Evolutionary conservation across 2,888 invertebrate species (phyloP).

Genomic region (Augiades crinisus): DNA sequence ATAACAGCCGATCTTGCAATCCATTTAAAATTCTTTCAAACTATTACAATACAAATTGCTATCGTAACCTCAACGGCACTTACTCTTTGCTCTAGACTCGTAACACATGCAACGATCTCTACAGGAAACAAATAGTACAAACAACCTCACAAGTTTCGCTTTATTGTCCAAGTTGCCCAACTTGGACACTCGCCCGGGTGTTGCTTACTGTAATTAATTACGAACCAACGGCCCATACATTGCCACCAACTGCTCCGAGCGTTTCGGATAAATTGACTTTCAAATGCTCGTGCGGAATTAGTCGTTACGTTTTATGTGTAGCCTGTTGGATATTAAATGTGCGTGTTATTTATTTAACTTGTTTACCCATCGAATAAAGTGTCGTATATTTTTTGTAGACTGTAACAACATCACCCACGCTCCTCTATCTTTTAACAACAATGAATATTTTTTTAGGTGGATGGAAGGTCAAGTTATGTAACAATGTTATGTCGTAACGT

Average conservation of each 20-base stretch:
- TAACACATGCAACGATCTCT: background rate
- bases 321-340: background rate
- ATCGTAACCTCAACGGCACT: background rate
- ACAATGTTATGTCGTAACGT: no score
- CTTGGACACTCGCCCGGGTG: constrained; percentile 30
- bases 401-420: no score
- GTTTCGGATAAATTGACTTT: constrained; percentile 32
- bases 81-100: background rate
- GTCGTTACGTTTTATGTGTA: background rate
- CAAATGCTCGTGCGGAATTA: background rate
- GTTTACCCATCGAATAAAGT: background rate
- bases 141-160: constrained; percentile 42
- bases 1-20: no score
- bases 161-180: constrained; percentile 55
- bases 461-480: no score
- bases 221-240: constrained; percentile 45
- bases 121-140: background rate
- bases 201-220: constrained; percentile 55
- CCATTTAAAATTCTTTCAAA: no score
- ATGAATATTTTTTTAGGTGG: no score
- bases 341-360: background rate
- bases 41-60: no score
- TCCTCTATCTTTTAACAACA: no score
- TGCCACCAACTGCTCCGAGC: constrained; percentile 37
- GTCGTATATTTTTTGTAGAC: no score